A percentile compares a stretch with the other conserved stretches of the same genome.
These are phyloP conservation scores for Ceratitis capitata DNA, from an alignment of 1,140 invertebrate species.

Conservation along the genomic window DNA sequence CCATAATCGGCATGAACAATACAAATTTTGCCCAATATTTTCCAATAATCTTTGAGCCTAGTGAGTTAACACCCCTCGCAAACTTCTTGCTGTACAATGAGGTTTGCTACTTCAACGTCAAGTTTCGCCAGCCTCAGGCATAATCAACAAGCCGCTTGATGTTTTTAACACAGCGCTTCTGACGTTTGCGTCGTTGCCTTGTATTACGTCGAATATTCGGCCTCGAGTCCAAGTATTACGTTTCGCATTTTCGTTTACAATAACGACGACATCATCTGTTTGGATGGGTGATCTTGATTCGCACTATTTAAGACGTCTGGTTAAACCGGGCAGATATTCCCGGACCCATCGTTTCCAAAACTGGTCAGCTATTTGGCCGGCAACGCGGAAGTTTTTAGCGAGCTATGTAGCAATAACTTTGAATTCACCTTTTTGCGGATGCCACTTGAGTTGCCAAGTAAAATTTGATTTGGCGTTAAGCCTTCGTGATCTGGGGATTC, in stretches of 20 bases:
- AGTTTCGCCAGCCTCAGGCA: constrained; percentile 39
- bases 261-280: constrained; percentile 31
- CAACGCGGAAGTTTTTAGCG: constrained; percentile 42
- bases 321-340: constrained; percentile 48
- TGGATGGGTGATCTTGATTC: constrained; percentile 44
- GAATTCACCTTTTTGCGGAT: constrained; percentile 40
- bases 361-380: constrained; percentile 48
- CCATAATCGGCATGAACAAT: no score
- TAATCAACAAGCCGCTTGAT: background rate
- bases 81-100: no score
- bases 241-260: no score
- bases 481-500: constrained; percentile 50
- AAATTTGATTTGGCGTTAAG: constrained; percentile 54
- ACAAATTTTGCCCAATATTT: no score
- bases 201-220: no score
- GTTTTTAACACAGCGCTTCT: constrained; percentile 34
- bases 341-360: constrained; percentile 50
- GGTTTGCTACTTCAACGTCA: background rate
- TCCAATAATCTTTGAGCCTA: no score
- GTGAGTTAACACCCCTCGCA: no score
- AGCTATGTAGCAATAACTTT: constrained; percentile 33
- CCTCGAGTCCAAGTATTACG: no score
- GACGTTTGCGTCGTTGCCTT: no score
- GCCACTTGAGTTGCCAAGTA: constrained; percentile 52
- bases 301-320: constrained; percentile 50